Percentiles rank a stretch among this genome's conserved stretches.
Evolutionary conservation across 2,797 vertebrate species (phyloP).

Genomic region (Enteromius thamalakanensis): DNA sequence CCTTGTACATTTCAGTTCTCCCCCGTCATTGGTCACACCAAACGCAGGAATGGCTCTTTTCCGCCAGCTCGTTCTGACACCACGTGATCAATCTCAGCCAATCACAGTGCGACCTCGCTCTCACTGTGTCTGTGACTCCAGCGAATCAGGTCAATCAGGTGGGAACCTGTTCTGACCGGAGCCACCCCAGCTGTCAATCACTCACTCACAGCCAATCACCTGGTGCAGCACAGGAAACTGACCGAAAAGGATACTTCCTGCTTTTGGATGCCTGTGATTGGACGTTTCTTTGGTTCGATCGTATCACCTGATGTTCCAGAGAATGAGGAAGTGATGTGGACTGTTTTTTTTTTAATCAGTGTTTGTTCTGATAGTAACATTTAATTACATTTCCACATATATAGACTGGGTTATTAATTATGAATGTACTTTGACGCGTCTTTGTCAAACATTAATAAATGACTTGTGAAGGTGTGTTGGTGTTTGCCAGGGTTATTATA

Average conservation of each 20-base stretch:
- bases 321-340: constrained; percentile 18
- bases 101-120: constrained; percentile 1
- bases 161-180: constrained; percentile 80
- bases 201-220: constrained; percentile 37
- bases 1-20: constrained; percentile 11
- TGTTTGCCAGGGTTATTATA: not conserved
- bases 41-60: constrained; percentile 25
- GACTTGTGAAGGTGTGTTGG: constrained; percentile 9
- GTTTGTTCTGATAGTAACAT: constrained; percentile 26
- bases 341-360: not conserved
- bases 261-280: constrained; percentile 22
- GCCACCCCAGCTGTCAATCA: constrained; percentile 62
- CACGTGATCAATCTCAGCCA: constrained; percentile 41
- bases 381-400: constrained; percentile 4
- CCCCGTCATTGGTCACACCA: not conserved
- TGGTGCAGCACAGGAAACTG: constrained; percentile 28
- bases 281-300: constrained; percentile 6
- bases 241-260: constrained; percentile 22
- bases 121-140: constrained; percentile 67
- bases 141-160: constrained; percentile 73
- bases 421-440: constrained; percentile 35
- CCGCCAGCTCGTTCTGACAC: constrained; percentile 14
- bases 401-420: constrained; percentile 5
- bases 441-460: constrained; percentile 48
- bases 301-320: constrained; percentile 22